Base-by-base conservation (phyloP, 2,888 invertebrate genomes). In the Andrena fulva region DNA sequence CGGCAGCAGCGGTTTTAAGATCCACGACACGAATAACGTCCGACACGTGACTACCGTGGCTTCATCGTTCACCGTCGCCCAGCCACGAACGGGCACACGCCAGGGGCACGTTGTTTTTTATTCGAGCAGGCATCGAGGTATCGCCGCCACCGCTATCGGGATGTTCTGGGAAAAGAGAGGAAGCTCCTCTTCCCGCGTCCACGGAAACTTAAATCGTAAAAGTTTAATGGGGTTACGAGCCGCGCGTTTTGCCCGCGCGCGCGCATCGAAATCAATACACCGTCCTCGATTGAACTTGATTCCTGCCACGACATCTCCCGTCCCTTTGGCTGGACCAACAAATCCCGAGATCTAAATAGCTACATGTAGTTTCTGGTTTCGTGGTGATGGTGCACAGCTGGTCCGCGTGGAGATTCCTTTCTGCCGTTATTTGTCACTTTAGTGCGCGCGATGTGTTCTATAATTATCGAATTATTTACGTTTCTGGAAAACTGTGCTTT, bases 141-240 rank as follows among this genome's bases (percentile, higher is more conserved):
- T 69, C 68, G 66, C 35, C 35, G 50, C 24, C 5, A 66, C 35
- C 31, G 42, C 42, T 48, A 80, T 76, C 71, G 5, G 12, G 60
- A 72, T 48, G 68, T 70, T 56, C 50, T 60, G 56, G 56, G 33
- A 48, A 27, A 35, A 48, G 16, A 42, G 42, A 42, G 42, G 42
- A 33, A 78, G 70, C 48, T 71, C 54, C 62, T 48, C 67, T 31
- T 20, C 42, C 74, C 59, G 78, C 73, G 71, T 80, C 70, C 76
- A 52, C 67, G 84, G 85, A 90, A 91, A 91, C 87, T 91, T 89
- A 89, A 91, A 91, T 91, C 90, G 90, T 90, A 91, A 91, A 91
- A 91, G 88, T 91, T 91, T 91, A 89, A 91, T 91, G 84, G 87
- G 84, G 82, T 87, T 88, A 84, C 84, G 76, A 29, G n/a, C 33